Conservation (phyloP, 2,888 invertebrate species). For the Tiphia femorata region DNA sequence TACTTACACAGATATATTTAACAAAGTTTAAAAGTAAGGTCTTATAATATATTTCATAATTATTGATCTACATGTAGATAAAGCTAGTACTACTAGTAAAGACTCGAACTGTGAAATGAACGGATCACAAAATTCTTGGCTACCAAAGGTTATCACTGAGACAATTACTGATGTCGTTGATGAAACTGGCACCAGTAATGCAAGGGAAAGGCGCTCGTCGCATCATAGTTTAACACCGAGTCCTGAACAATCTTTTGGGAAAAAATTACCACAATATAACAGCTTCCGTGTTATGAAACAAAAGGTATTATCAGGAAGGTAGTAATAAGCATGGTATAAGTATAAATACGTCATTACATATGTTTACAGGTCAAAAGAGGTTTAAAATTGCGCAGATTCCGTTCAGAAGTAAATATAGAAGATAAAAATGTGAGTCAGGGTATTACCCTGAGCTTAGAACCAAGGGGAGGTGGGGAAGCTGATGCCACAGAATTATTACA, state of each 20-base stretch:
- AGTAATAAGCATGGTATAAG: not conserved
- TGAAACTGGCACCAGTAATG: slow-evolving; percentile 37
- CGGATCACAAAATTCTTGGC: slow-evolving; percentile 48
- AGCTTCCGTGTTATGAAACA: slow-evolving; percentile 66
- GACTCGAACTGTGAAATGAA: slow-evolving; percentile 53
- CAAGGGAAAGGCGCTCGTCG: slow-evolving; percentile 50
- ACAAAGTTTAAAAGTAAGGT: too few relatives aligned
- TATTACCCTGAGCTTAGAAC: slow-evolving; percentile 59
- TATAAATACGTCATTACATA: slow-evolving; percentile 1
- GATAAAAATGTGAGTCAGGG: slow-evolving; percentile 61
- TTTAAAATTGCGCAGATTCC: slow-evolving; percentile 65
- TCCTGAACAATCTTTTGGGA: slow-evolving; percentile 58
- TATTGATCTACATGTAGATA: slow-evolving; percentile 34
- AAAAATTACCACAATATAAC: slow-evolving; percentile 61
- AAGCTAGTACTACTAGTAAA: slow-evolving; percentile 50
- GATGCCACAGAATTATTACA: slow-evolving; percentile 68
- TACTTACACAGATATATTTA: too few relatives aligned
- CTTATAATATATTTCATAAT: not conserved
- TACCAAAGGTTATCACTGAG: slow-evolving; percentile 43
- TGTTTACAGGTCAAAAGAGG: slow-evolving; percentile 62
- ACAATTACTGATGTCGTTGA: slow-evolving; percentile 32
- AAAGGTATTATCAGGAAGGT: too few relatives aligned
- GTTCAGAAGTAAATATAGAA: slow-evolving; percentile 68
- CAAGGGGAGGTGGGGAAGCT: slow-evolving; percentile 66
- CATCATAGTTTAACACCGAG: slow-evolving; percentile 58